Evolutionary conservation across 2,113 vertebrate genomes (phyloP), one percentile per base, ranked within the genome.

Genomic region (Myiopsitta monachus): DNA sequence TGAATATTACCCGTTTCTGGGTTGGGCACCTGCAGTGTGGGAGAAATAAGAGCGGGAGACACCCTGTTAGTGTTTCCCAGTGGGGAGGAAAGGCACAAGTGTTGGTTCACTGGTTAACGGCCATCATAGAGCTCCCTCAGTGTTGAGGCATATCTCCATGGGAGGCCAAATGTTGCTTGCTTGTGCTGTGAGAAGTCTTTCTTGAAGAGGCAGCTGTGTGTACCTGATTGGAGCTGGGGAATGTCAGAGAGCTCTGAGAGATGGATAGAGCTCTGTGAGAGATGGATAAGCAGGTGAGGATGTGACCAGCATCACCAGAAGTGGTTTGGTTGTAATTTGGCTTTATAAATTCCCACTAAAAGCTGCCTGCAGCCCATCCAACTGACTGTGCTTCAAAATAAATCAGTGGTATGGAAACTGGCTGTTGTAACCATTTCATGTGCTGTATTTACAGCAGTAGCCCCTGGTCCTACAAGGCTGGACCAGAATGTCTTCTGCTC

Each of bases 1-100:
- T 63, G 46, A 74, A 19, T 51, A 24, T 73, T 62, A 14, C 41
- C 47, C 0, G 0, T 74, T 82, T 74, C 51, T 92, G 41, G 49
- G 23, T 22, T 43, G 49, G 38, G 44, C n/a, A 39, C 19, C 5
- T 0, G 0, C 33, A 24, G 6, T 16, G 21, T 49, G 23, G 55
- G 55, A 68, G 82, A 66, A 69, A 5, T 9, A 9, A 59, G 43
- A 30, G 17, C 1, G 14, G 18, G 30, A 76, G 46, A 12, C 31
- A 36, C 23, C 33, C 27, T 55, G 43, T 38, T 6, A 9, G 47
- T 23, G 16, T 41, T 41, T 69, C 49, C 49, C 24, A 31, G n/a
- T 5, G 15, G 0, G 12, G 7, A 23, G 31, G 22, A 24, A 75
- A 26, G 49, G 22, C 61, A 66, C 24, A 39, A 23, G 66, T 7